These are phyloP conservation scores for Crotalus helleri DNA, from an alignment of 2,113 vertebrate genomes.

Conservation along the genomic window DNA sequence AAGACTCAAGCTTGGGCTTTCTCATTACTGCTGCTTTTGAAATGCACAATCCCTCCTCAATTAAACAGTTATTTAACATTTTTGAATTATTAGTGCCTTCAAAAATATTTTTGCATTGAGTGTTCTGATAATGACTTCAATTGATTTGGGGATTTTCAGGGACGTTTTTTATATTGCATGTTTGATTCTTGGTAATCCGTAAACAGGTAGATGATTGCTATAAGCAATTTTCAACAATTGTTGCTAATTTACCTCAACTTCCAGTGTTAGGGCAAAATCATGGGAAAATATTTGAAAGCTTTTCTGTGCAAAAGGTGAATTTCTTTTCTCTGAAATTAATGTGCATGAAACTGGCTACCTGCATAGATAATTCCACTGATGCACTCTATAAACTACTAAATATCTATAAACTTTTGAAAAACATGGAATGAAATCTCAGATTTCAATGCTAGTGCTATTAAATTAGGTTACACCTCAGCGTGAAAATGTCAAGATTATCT, in stretches of 20 bases:
- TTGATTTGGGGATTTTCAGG: neutral
- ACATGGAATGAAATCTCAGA: neutral
- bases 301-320: neutral
- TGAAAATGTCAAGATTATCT: neutral
- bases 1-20: neutral
- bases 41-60: neutral
- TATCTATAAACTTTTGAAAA: neutral
- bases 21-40: neutral
- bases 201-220: neutral
- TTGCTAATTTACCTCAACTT: neutral
- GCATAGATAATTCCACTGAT: neutral
- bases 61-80: neutral
- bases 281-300: neutral
- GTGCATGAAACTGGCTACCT: neutral
- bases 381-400: neutral
- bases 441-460: neutral
- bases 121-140: neutral
- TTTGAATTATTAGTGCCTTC: neutral
- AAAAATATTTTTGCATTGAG: neutral
- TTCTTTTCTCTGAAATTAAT: neutral
- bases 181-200: neutral
- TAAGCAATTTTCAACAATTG: neutral
- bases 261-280: neutral
- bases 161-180: neutral
- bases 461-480: neutral